These are phyloP conservation scores for Chironomus tentans DNA, from an alignment of 2,888 invertebrate genomes.

Conservation along the genomic window DNA sequence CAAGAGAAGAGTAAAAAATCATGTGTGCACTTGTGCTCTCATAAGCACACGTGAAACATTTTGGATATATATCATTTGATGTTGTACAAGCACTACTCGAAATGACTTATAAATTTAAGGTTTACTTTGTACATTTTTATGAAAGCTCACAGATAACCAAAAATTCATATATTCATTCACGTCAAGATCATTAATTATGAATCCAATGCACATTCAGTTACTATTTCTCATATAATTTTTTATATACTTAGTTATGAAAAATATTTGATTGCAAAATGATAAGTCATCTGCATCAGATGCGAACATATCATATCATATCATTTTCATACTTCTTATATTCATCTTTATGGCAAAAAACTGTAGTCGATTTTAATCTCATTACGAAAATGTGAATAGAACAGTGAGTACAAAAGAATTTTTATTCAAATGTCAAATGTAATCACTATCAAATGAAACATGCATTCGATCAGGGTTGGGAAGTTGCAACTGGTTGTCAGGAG, in stretches of 20 bases:
- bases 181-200: slow-evolving; percentile 8
- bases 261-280: no score
- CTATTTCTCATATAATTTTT: neutral
- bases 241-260: neutral
- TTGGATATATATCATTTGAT: neutral
- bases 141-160: neutral
- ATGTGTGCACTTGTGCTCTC: neutral
- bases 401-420: no score
- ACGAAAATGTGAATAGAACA: no score
- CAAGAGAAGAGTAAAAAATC: neutral
- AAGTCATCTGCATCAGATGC: no score
- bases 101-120: neutral
- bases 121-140: neutral
- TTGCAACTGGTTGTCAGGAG: no score
- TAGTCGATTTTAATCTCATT: no score
- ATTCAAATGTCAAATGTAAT: no score
- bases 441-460: no score
- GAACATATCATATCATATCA: no score
- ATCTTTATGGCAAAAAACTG: no score
- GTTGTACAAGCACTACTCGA: neutral
- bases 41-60: neutral
- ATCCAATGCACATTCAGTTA: neutral
- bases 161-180: neutral
- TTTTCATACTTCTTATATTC: no score
- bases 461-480: no score